Base-by-base conservation (phyloP, 2,888 invertebrate species). In the Lymantria monacha region DNA sequence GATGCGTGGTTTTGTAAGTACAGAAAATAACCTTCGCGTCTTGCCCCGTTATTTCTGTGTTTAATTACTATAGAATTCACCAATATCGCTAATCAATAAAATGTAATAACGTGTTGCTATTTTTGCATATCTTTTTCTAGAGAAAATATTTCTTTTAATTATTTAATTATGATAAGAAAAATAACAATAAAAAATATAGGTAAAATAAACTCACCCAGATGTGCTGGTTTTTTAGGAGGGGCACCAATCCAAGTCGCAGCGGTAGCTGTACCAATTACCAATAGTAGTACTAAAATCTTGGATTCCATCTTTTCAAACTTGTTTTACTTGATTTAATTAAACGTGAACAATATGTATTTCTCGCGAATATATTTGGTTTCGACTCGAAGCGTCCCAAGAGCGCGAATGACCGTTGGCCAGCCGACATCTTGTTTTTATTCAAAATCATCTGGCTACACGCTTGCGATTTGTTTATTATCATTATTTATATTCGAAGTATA, bases 391-490 rank as follows among this genome's bases (percentile, higher is more conserved):
- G 66, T 63, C 57, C 47, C 55, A 33, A 53, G 55, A 61, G 55
- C 61, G 55, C 73, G 74, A 87, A 86, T 87, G 87, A 61, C 74
- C 63, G 46, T 45, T 55, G 45, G 38, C 49, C 55, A 63, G 56
- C 49, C 65, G 46, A 55, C 56, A 63, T 63, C 69, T 74, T 82
- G 84, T 82, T 85, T 87, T 82, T 87, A 87, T 87, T 74, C 70
- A 51, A 58, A 66, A 61, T 70, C 62, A 72, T 73, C 74, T 30
- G 64, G 11, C 53, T 49, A 55, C 72, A 79, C 60, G 74, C 79
- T 55, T 30, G 48, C 74, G 75, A 75, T 62, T 72, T 14, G 11
- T 22, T n/a, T 38, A 7, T n/a, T n/a, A n/a, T n/a, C n/a, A n/a
- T n/a, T n/a, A n/a, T n/a, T n/a, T n/a, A n/a, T n/a, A n/a, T n/a